These are phyloP conservation scores for Dryocosmus kuriphilus DNA, from an alignment of 2,888 invertebrate genomes.

Conservation along the genomic window DNA sequence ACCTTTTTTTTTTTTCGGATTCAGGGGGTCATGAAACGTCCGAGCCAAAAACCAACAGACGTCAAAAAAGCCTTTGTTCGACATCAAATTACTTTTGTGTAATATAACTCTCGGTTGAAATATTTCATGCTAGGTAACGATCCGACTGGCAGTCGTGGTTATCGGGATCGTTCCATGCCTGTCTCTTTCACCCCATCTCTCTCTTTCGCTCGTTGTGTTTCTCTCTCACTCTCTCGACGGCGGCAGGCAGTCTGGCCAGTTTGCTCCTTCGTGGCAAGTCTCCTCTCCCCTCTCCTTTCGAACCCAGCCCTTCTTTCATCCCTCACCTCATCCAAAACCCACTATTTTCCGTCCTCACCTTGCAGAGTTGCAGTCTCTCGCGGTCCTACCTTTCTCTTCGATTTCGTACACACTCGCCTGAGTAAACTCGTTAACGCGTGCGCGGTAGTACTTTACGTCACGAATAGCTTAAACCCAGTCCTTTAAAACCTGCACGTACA, in stretches of 20 bases:
- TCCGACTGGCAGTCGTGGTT: constrained; percentile 11
- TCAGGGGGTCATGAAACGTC: no score
- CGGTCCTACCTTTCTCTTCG: constrained; percentile 33
- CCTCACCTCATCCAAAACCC: constrained; percentile 37
- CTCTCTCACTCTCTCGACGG: constrained; percentile 19
- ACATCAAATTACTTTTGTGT: constrained; percentile 31
- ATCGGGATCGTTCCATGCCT: constrained; percentile 13
- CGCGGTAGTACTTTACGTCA: constrained; percentile 12
- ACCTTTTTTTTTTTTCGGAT: no score
- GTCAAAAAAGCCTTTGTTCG: constrained; percentile 30
- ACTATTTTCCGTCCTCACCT: constrained; percentile 48
- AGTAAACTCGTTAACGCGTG: constrained; percentile 8
- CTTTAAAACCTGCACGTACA: constrained; percentile 3
- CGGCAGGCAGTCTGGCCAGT: constrained; percentile 33
- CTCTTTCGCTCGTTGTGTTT: neutral
- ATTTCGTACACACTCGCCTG: constrained; percentile 13
- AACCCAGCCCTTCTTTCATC: constrained; percentile 17
- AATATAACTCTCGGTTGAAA: constrained; percentile 31
- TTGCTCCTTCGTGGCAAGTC: constrained; percentile 22
- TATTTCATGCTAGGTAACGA: constrained; percentile 27
- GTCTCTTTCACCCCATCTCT: neutral
- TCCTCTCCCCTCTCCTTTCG: neutral
- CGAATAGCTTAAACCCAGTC: constrained; percentile 15
- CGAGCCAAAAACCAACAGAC: neutral
- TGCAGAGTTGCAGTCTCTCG: constrained; percentile 9